Conservation (phyloP, 2,113 vertebrate species). For the Nettapus auritus region DNA sequence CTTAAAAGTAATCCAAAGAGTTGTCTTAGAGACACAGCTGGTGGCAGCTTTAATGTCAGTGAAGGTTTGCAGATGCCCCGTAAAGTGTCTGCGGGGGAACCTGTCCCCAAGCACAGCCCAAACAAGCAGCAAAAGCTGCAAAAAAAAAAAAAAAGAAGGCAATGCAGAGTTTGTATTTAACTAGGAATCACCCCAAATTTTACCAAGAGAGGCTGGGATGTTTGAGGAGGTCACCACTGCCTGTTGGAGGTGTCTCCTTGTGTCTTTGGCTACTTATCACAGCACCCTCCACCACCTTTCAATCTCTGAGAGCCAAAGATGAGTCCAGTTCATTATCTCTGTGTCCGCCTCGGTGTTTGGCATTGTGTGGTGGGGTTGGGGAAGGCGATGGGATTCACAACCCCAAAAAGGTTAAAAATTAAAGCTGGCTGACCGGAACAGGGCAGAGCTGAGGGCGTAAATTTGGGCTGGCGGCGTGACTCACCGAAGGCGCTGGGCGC, state of each 20-base stretch:
- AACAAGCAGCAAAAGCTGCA: background rate
- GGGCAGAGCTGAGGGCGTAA: background rate
- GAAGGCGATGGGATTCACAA: rapidly evolving
- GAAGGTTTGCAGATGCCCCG: background rate
- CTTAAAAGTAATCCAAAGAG: no score
- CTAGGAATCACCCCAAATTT: background rate
- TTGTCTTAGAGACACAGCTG: no score
- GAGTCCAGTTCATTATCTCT: no score
- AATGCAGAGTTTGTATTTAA: background rate
- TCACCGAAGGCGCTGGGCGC: background rate
- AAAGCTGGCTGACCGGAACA: rapidly evolving
- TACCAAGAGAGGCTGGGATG: background rate
- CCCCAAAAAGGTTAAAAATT: background rate
- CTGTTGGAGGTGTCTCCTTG: background rate
- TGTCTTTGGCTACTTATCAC: background rate
- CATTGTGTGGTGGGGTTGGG: no score
- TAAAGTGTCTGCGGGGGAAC: background rate
- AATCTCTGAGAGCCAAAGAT: background rate
- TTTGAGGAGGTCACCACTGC: background rate
- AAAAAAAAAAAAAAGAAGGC: no score
- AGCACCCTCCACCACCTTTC: background rate
- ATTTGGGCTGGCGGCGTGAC: constrained; percentile 7
- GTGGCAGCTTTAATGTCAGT: background rate
- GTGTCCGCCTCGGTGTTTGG: background rate
- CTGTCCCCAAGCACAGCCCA: background rate